A percentile compares a stretch with the other conserved stretches of the same genome.
Evolutionary conservation across 2,888 invertebrate genomes (phyloP).

Genomic region (Watsonalla binaria): DNA sequence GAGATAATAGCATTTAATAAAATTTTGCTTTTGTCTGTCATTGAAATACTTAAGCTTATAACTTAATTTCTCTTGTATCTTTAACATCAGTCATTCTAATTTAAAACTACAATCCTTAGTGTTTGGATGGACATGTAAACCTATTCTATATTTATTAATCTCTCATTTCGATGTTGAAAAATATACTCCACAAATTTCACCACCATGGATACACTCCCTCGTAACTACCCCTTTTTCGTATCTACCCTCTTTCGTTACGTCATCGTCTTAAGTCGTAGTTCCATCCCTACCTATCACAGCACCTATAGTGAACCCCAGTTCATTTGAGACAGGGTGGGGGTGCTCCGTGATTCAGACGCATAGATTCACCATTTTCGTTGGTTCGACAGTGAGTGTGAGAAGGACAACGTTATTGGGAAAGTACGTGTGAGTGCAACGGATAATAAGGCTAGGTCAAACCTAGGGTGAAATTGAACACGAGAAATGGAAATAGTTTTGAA

Average conservation of each 20-base stretch:
- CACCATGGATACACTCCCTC: background rate
- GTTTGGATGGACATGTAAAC: too few relatives aligned
- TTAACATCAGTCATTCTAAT: too few relatives aligned
- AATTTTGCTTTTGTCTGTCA: too few relatives aligned
- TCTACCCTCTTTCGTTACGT: background rate
- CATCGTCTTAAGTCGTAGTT: constrained; percentile 9
- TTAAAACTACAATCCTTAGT: too few relatives aligned
- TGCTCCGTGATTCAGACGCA: constrained; percentile 69
- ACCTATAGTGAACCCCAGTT: constrained; percentile 64
- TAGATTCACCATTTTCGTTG: constrained; percentile 74
- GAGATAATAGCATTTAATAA: too few relatives aligned
- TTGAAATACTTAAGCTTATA: too few relatives aligned
- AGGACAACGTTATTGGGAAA: constrained; percentile 33
- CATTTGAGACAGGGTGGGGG: constrained; percentile 71
- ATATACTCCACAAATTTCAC: background rate
- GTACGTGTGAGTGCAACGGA: constrained; percentile 43
- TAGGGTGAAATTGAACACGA: constrained; percentile 38
- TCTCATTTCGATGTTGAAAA: background rate
- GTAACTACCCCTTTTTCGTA: background rate
- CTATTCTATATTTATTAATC: too few relatives aligned
- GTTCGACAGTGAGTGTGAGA: constrained; percentile 60
- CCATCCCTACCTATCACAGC: constrained; percentile 9
- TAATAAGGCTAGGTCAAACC: constrained; percentile 62
- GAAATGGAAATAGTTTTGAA: too few relatives aligned
- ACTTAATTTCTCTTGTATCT: too few relatives aligned